Percentiles rank a stretch among this genome's conserved stretches.
Evolutionary conservation across 2,888 invertebrate species (phyloP).

Genomic region (Anthophora plumipes): DNA sequence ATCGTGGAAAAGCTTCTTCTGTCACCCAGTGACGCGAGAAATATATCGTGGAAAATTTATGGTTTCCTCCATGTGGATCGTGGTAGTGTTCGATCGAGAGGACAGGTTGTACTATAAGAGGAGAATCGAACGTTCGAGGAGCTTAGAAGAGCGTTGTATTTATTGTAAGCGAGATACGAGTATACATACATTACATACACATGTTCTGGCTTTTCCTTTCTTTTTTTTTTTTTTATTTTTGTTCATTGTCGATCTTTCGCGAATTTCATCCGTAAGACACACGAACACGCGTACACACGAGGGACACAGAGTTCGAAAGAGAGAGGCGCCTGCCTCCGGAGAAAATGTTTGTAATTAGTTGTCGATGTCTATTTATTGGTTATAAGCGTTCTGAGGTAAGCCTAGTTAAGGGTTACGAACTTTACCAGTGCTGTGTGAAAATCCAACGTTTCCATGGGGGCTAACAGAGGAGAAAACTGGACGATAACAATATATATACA

Average conservation of each 20-base stretch:
- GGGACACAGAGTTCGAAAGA: background rate
- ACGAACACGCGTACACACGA: background rate
- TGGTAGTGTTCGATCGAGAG: background rate
- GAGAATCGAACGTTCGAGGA: constrained; percentile 46
- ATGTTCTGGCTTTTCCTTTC: too few species aligned
- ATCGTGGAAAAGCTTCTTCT: background rate
- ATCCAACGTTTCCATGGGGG: constrained; percentile 57
- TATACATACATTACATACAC: background rate
- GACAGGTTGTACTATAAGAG: constrained; percentile 29
- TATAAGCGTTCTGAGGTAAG: constrained; percentile 66
- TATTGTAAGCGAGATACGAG: constrained; percentile 57
- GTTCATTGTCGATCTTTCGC: too few species aligned
- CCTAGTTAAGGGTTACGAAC: constrained; percentile 63
- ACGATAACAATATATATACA: constrained; percentile 25
- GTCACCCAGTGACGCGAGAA: background rate
- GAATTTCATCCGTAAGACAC: background rate
- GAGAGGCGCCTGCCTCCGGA: constrained; percentile 19
- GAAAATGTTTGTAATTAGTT: constrained; percentile 69
- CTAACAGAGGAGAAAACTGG: background rate
- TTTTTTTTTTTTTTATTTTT: too few species aligned
- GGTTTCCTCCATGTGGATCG: constrained; percentile 4
- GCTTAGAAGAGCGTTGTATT: constrained; percentile 58
- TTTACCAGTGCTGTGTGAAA: constrained; percentile 70
- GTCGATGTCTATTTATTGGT: constrained; percentile 72
- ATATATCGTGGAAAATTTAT: background rate